Conservation (phyloP, 2,888 invertebrate species). For the Lochmaea capreae region DNA sequence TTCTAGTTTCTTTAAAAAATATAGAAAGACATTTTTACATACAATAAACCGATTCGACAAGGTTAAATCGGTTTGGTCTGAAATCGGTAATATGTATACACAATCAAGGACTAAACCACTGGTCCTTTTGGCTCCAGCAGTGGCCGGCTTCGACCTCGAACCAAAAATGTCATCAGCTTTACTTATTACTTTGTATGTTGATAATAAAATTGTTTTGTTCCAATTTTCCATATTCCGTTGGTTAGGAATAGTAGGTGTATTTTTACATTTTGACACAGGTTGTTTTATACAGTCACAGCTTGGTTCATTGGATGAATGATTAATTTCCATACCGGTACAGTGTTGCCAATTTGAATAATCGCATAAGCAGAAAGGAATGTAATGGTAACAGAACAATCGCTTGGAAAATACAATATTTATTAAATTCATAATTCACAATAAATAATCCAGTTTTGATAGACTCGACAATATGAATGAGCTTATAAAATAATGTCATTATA, state of each 20-base stretch:
- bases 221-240: too few species aligned
- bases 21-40: too few species aligned
- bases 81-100: too few species aligned
- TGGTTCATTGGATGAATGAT: not conserved
- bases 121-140: too few species aligned
- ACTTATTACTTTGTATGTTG: too few species aligned
- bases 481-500: conserved; percentile 4
- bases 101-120: too few species aligned
- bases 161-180: too few species aligned
- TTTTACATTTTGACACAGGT: not conserved
- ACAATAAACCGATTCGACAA: too few species aligned
- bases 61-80: too few species aligned
- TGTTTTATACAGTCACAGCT: not conserved
- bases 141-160: too few species aligned
- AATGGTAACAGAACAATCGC: not conserved
- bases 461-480: not conserved
- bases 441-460: conserved; percentile 1
- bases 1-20: too few species aligned
- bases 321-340: not conserved
- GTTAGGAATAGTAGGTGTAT: not conserved
- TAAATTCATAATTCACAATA: not conserved
- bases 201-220: too few species aligned
- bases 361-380: not conserved
- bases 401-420: not conserved
- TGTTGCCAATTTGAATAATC: not conserved